Evolutionary conservation across 2,888 invertebrate genomes (phyloP), one percentile per base, ranked within the genome.

Genomic region (Caenorhabditis sulstoni): DNA sequence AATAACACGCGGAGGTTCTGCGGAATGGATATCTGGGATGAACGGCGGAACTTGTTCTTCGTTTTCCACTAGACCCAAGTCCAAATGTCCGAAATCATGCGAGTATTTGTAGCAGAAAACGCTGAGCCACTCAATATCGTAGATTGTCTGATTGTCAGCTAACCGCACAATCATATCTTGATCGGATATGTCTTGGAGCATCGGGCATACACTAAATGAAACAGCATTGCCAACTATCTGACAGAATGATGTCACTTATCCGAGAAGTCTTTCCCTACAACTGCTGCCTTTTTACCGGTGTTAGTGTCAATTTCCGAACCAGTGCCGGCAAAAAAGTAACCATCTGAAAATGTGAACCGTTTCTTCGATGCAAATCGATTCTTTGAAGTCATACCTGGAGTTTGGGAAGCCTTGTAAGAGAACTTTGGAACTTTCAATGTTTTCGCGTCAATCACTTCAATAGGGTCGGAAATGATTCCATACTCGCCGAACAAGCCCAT

Each of bases 31-130:
- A 5, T 85, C 85, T 0, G 88, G 88, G 9, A 88, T 84, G 50
- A 62, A 86, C 0, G 88, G 85, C 11, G 88, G 88, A 16, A 88
- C 85, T 3, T 83, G 82, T 41, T 81, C 81, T 39, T 78, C 67
- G 41, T 83, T 67, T 14, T 83, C 81, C 4, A 81, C 73, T 22
- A 88, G 53, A 18, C 81, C 68, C 22, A 87, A 59, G 29, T 70
- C 71, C 47, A 88, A 61, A 57, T 88, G 87, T 7, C 89, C 89
- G 64, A 89, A 89, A 73, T 89, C 86, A 45, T 83, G 83, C 2
- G 78, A 81, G 39, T 82, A 84, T 20, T 78, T 81, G 66, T 81
- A 84, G 47, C 84, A 85, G 49, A 85, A 87, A 8, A 89, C 82
- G 22, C 84, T 81, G 20, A 89, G 67, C 75, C 86, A 89, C 47